Evolutionary conservation across 1,140 invertebrate genomes (phyloP).

Genomic region (Acromyrmex heyeri): DNA sequence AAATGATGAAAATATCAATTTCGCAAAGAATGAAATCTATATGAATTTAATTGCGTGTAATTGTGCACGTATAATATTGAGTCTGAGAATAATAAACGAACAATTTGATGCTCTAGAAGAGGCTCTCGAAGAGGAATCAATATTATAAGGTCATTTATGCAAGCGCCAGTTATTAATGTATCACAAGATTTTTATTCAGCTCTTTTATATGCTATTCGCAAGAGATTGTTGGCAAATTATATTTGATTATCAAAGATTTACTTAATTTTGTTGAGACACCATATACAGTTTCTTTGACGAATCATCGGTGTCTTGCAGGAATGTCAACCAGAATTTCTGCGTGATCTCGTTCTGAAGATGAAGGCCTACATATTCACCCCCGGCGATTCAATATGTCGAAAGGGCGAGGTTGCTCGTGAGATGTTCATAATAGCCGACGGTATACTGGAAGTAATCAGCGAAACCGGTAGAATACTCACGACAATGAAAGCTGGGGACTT

Average conservation of each 20-base stretch:
- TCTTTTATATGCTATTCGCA: background rate
- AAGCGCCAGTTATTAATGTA: background rate
- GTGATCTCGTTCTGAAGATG: slow-evolving; percentile 99
- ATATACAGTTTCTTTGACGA: background rate
- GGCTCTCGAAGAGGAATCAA: background rate
- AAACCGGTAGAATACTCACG: slow-evolving; percentile 96
- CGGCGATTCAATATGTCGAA: slow-evolving; percentile 97
- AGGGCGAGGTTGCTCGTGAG: slow-evolving; percentile 97
- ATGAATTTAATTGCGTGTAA: background rate
- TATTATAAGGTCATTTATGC: background rate
- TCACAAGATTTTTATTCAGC: background rate
- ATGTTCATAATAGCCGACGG: slow-evolving; percentile 99
- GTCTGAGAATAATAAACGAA: background rate
- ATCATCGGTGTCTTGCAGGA: slow-evolving; percentile 89
- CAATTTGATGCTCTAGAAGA: background rate
- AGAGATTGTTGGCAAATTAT: background rate
- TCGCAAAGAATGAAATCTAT: background rate
- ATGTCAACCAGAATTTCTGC: slow-evolving; percentile 98
- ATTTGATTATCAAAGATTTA: background rate
- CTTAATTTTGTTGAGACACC: background rate
- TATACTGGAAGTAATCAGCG: slow-evolving; percentile 97
- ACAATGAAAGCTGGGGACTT: slow-evolving; percentile 99
- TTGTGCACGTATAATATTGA: slow-evolving; percentile 27
- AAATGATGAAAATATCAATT: background rate
- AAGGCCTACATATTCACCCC: slow-evolving; percentile 99